Conservation (phyloP, 2,797 vertebrate genomes). For the Melanotaenia trifasciata region DNA sequence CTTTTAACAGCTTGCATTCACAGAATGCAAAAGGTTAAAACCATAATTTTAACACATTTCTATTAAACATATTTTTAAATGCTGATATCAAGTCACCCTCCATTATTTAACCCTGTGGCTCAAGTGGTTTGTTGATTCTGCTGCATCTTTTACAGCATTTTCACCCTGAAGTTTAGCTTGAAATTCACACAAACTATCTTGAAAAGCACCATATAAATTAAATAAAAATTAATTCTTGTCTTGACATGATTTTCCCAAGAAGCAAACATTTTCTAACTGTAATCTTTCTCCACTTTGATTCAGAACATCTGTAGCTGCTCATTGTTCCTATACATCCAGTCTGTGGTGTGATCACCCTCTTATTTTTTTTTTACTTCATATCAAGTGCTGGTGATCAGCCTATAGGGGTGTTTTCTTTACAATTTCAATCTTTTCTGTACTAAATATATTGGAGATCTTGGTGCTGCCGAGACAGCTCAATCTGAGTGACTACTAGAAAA, state of each 20-base stretch:
- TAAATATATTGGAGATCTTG: too few species aligned
- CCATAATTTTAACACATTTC: conserved; percentile 12
- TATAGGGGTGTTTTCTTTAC: background rate
- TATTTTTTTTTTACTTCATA: background rate
- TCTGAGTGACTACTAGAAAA: conserved; percentile 1
- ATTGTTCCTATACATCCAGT: background rate
- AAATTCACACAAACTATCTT: background rate
- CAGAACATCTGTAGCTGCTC: background rate
- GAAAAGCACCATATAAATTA: conserved; percentile 17
- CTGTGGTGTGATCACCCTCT: background rate
- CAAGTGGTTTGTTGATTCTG: background rate
- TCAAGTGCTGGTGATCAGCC: background rate
- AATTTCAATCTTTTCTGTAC: background rate
- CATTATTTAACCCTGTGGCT: conserved; percentile 20
- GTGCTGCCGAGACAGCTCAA: background rate
- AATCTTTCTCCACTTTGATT: background rate
- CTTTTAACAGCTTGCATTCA: conserved; percentile 29
- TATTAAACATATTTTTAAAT: conserved; percentile 21
- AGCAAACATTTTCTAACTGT: background rate
- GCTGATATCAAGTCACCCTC: conserved; percentile 42
- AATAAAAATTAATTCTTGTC: background rate
- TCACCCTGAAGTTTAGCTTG: background rate
- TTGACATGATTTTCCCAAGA: conserved; percentile 8
- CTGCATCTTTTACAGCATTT: background rate
- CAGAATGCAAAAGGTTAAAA: conserved; percentile 32